Conservation (phyloP, 2,113 vertebrate genomes). For the Phocoena phocoena region DNA sequence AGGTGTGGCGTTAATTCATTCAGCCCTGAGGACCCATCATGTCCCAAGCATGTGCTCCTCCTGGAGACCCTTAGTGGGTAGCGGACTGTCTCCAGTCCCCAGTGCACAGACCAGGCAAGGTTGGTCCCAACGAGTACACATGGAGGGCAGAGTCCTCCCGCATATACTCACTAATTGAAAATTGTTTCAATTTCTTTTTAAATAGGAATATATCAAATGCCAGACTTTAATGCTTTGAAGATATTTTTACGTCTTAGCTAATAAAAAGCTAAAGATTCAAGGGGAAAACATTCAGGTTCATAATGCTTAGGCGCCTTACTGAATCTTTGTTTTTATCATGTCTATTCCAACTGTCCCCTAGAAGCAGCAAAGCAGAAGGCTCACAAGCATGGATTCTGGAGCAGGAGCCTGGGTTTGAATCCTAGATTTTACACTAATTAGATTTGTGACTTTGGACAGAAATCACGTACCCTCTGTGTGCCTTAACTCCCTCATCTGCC, state of each 20-base stretch:
- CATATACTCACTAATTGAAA: background rate
- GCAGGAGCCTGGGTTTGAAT: background rate
- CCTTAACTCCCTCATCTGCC: background rate
- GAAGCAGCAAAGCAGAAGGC: background rate
- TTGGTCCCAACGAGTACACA: background rate
- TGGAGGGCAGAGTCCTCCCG: background rate
- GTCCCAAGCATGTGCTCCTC: background rate
- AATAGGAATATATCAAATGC: background rate
- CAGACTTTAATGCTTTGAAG: background rate
- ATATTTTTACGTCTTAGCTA: background rate
- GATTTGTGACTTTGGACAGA: background rate
- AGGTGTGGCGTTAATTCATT: background rate
- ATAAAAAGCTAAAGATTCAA: background rate
- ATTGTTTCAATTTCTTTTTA: constrained; percentile 6
- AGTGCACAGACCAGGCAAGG: background rate
- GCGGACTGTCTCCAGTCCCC: too few relatives aligned
- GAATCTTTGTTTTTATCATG: background rate
- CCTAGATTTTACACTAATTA: background rate
- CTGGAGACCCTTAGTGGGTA: background rate
- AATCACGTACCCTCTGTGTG: background rate
- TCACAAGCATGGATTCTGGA: background rate
- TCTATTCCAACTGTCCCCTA: background rate
- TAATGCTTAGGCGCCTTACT: background rate
- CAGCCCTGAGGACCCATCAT: background rate
- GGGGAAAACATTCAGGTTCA: background rate